Percentiles rank a stretch among this genome's conserved stretches.
phyloP scores from a whole-genome alignment of 2,113 vertebrate species.

The Sorex fumeus region DNA sequence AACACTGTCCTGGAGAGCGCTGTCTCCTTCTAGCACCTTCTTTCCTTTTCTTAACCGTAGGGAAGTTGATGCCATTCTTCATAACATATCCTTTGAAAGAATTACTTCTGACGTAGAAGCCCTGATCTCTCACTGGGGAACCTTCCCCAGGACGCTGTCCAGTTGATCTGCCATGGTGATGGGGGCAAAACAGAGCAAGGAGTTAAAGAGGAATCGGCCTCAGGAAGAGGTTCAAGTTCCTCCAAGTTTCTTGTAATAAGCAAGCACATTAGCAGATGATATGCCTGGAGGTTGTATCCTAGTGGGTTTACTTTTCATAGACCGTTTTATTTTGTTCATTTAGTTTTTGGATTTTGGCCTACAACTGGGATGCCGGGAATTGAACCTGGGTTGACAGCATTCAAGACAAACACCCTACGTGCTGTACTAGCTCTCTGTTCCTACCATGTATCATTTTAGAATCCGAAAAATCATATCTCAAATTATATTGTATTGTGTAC shows the following conservation, averaged over 20 bases:
- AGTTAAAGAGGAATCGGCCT: background rate
- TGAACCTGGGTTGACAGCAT: no score
- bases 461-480: constrained; percentile 56
- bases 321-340: background rate
- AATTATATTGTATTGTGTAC: constrained; percentile 24
- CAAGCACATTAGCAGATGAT: background rate
- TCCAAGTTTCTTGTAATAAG: background rate
- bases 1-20: no score
- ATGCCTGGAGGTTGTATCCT: constrained; percentile 20
- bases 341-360: no score
- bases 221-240: background rate
- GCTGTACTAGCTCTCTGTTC: no score
- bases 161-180: background rate
- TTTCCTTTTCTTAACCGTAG: background rate
- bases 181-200: background rate
- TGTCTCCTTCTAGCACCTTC: background rate
- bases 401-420: no score
- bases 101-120: background rate
- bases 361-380: no score
- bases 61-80: background rate
- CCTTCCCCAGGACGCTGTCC: background rate
- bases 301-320: constrained; percentile 20
- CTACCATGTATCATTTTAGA: constrained; percentile 11
- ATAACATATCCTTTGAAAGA: background rate
- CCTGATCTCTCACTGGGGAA: no score